A percentile compares a stretch with the other conserved stretches of the same genome.
Evolutionary conservation across 2,113 vertebrate species (phyloP).

Genomic region (Phyllostomus hastatus): DNA sequence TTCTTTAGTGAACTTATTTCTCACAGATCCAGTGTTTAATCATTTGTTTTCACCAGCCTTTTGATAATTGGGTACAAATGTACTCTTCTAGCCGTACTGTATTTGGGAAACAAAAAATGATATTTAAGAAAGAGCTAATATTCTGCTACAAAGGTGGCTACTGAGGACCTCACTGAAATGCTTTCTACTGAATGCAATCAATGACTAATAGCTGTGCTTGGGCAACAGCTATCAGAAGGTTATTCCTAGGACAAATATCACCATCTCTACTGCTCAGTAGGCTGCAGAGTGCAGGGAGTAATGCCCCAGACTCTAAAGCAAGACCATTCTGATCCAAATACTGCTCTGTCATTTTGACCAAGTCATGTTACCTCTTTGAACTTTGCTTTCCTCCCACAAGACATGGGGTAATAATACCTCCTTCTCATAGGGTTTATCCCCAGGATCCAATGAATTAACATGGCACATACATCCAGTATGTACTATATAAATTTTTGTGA

Average conservation of each 20-base stretch:
- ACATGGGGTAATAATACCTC: not conserved
- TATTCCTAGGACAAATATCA: not conserved
- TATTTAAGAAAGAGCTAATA: conserved; percentile 31
- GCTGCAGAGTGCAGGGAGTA: not conserved
- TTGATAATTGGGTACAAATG: conserved; percentile 37
- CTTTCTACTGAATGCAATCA: conserved; percentile 28
- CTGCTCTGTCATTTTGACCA: not conserved
- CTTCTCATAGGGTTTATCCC: not conserved
- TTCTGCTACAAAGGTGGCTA: not conserved
- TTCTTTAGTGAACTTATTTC: conserved; percentile 28
- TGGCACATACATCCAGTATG: not conserved
- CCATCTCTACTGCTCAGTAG: not conserved
- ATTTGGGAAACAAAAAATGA: conserved; percentile 39
- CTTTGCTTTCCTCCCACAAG: not conserved
- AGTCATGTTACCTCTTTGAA: not conserved
- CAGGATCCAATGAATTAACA: not conserved
- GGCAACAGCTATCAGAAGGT: not conserved
- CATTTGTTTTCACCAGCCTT: conserved; percentile 53
- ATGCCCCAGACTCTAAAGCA: not conserved
- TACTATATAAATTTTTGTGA: not conserved
- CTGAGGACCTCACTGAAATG: conserved; percentile 24
- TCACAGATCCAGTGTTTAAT: conserved; percentile 32
- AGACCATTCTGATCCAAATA: not conserved
- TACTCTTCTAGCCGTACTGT: not conserved
- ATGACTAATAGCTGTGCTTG: not conserved